A percentile compares a stretch with the other conserved stretches of the same genome.
phyloP scores from a whole-genome alignment of 2,888 invertebrate genomes.

The Scaptomyza parva region DNA sequence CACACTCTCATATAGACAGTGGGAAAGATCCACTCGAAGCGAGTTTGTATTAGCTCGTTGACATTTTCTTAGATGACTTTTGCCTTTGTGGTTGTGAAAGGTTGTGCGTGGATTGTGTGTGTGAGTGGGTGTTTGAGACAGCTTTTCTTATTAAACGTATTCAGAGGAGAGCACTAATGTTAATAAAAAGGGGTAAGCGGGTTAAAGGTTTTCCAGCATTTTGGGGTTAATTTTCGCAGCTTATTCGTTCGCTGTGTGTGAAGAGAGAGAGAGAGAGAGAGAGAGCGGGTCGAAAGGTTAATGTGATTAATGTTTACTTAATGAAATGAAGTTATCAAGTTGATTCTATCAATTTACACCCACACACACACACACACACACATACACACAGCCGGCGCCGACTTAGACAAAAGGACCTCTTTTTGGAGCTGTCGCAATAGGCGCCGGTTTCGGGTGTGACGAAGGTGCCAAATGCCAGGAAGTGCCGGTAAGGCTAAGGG shows the following conservation, averaged over 20 bases:
- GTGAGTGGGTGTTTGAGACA: conserved; percentile 19
- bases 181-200: conserved; percentile 2
- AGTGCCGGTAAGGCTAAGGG: background rate
- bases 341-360: conserved; percentile 78
- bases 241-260: conserved; percentile 31
- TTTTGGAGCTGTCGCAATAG: conserved; percentile 53
- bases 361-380: conserved; percentile 11
- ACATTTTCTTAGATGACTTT: conserved; percentile 66
- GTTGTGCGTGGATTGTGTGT: conserved; percentile 23
- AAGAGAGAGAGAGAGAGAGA: background rate
- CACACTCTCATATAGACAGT: background rate
- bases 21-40: conserved; percentile 17
- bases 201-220: conserved; percentile 22
- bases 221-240: conserved; percentile 74
- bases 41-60: conserved; percentile 66
- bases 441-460: conserved; percentile 53
- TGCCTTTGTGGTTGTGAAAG: conserved; percentile 67
- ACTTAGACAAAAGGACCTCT: conserved; percentile 57
- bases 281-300: conserved; percentile 62
- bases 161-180: conserved; percentile 28
- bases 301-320: conserved; percentile 81
- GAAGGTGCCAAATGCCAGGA: conserved; percentile 53
- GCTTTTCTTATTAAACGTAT: conserved; percentile 72
- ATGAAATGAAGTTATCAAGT: conserved; percentile 81
- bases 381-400: conserved; percentile 25